phyloP scores from a whole-genome alignment of 1,140 invertebrate genomes.

The Listronotus oregonensis region DNA sequence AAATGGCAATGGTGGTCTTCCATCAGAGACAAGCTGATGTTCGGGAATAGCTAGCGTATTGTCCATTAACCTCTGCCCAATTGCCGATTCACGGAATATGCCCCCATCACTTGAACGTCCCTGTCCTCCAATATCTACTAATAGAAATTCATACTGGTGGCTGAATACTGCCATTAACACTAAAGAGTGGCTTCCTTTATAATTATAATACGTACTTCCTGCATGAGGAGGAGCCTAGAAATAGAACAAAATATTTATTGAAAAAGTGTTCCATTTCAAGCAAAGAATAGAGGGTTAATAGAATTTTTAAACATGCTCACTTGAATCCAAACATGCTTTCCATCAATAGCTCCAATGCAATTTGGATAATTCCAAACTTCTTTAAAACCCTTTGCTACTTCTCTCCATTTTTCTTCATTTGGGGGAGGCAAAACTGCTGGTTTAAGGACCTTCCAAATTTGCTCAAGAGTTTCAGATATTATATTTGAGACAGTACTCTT shows the following conservation, averaged over 20 bases:
- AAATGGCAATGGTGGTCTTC: conserved; percentile 35
- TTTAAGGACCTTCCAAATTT: no score
- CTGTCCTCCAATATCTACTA: conserved; percentile 54
- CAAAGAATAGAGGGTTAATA: no score
- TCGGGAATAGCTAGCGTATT: conserved; percentile 45
- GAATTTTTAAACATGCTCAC: background rate
- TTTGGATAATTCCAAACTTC: no score
- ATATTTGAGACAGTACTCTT: background rate
- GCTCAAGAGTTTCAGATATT: conserved; percentile 10
- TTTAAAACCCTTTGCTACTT: no score
- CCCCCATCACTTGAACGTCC: conserved; percentile 55
- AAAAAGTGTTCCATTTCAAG: background rate
- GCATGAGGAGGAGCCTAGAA: conserved; percentile 11
- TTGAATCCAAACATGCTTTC: no score
- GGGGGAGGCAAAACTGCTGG: no score
- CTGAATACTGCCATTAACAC: conserved; percentile 57
- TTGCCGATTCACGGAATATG: conserved; percentile 47
- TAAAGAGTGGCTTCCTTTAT: conserved; percentile 56
- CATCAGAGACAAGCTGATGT: conserved; percentile 41
- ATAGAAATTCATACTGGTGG: conserved; percentile 55
- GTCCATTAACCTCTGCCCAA: conserved; percentile 37
- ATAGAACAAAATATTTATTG: background rate
- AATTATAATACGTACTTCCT: conserved; percentile 55
- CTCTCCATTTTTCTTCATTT: no score
- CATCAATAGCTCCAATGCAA: no score